phyloP scores from a whole-genome alignment of 2,888 invertebrate species.

The Seladonia tumulorum region DNA sequence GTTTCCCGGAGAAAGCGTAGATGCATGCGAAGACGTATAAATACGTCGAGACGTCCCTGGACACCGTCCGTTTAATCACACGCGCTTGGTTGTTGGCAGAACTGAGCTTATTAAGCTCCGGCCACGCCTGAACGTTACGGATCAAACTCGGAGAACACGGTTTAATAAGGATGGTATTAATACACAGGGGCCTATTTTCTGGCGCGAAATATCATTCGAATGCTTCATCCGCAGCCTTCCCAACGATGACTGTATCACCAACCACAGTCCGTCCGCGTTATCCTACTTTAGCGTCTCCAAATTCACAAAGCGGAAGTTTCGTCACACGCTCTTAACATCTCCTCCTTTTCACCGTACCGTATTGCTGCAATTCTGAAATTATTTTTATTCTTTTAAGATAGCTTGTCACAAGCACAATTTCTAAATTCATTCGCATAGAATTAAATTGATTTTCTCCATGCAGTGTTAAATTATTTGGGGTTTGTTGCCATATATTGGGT shows the following conservation, averaged over 20 bases:
- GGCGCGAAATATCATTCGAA: constrained; percentile 57
- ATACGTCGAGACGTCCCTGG: constrained; percentile 38
- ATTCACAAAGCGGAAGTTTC: not conserved
- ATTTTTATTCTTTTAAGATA: too few species aligned
- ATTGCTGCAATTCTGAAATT: too few species aligned
- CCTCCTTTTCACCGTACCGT: too few species aligned
- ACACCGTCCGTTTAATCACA: constrained; percentile 40
- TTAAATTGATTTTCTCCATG: too few species aligned
- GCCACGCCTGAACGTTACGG: constrained; percentile 73
- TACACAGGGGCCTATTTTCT: constrained; percentile 63
- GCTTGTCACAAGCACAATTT: too few species aligned
- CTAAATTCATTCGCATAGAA: too few species aligned
- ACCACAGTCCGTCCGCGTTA: not conserved
- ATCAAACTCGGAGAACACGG: constrained; percentile 58
- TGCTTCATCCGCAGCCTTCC: constrained; percentile 19
- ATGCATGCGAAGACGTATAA: constrained; percentile 34
- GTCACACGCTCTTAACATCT: not conserved
- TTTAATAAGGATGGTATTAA: constrained; percentile 77
- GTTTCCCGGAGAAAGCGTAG: not conserved
- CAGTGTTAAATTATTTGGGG: too few species aligned
- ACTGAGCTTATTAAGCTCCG: constrained; percentile 72
- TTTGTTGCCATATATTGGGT: too few species aligned
- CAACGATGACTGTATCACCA: constrained; percentile 31
- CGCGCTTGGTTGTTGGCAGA: constrained; percentile 60
- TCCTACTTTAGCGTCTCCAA: not conserved